phyloP scores from a whole-genome alignment of 1,140 invertebrate species.

The Eufriesea mexicana region DNA sequence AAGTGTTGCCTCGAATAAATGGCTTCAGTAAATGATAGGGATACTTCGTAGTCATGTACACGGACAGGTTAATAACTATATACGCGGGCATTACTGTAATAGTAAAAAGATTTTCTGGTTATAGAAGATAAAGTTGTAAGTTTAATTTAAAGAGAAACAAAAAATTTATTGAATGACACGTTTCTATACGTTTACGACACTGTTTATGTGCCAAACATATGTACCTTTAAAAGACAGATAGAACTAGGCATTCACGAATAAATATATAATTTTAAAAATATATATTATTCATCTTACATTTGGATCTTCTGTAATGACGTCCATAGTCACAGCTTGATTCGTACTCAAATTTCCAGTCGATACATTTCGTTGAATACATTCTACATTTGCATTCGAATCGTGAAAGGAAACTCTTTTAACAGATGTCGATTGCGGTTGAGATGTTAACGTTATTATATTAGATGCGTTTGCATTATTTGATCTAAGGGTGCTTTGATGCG shows the following conservation, averaged over 20 bases:
- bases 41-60: no score
- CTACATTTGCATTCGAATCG: constrained; percentile 85
- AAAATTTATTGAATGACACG: no score
- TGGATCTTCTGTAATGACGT: constrained; percentile 89
- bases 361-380: constrained; percentile 75
- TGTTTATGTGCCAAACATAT: no score
- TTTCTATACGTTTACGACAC: no score
- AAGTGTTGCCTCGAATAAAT: no score
- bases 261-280: neutral
- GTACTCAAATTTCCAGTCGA: constrained; percentile 68
- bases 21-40: no score
- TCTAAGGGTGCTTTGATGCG: constrained; percentile 82
- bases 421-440: constrained; percentile 70
- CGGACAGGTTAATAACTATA: no score
- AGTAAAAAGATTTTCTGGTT: no score
- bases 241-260: neutral
- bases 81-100: no score
- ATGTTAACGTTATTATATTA: constrained; percentile 75
- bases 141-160: no score
- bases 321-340: constrained; percentile 81
- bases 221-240: no score
- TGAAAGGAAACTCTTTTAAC: constrained; percentile 90
- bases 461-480: constrained; percentile 79
- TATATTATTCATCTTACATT: constrained; percentile 85
- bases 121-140: no score